Conservation (phyloP, 2,888 invertebrate genomes). For the Harpalus rubripes region DNA sequence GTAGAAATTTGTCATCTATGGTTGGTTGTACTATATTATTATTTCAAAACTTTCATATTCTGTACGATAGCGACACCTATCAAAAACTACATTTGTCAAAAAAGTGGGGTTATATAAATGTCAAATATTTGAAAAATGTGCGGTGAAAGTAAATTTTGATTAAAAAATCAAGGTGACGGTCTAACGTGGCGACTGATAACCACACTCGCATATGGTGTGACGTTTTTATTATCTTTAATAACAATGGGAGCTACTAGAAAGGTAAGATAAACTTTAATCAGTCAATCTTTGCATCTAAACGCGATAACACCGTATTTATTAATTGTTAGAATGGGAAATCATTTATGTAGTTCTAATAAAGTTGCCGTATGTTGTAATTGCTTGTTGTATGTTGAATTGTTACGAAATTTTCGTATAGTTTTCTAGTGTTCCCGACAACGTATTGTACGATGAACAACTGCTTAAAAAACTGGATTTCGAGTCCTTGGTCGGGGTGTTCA, state of each 20-base stretch:
- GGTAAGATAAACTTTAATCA: conserved; percentile 56
- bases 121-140: conserved; percentile 61
- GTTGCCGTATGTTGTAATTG: conserved; percentile 21
- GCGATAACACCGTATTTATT: background rate
- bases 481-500: conserved; percentile 82
- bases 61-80: background rate
- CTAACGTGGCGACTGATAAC: conserved; percentile 54
- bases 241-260: conserved; percentile 66
- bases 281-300: background rate
- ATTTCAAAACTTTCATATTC: background rate
- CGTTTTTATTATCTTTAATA: conserved; percentile 17
- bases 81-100: background rate
- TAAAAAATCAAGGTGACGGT: conserved; percentile 64
- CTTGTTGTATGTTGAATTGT: background rate
- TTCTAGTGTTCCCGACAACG: conserved; percentile 70
- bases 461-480: conserved; percentile 84
- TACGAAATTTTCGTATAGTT: conserved; percentile 32
- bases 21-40: too few species aligned
- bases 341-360: background rate
- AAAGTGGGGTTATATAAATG: conserved; percentile 56
- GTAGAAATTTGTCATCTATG: too few species aligned
- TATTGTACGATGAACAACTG: conserved; percentile 84
- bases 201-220: conserved; percentile 46
- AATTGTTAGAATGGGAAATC: conserved; percentile 40
- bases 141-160: conserved; percentile 33